Evolutionary conservation across 2,888 invertebrate genomes (phyloP), one percentile per base, ranked within the genome.

Genomic region (Epicampocera succincta): DNA sequence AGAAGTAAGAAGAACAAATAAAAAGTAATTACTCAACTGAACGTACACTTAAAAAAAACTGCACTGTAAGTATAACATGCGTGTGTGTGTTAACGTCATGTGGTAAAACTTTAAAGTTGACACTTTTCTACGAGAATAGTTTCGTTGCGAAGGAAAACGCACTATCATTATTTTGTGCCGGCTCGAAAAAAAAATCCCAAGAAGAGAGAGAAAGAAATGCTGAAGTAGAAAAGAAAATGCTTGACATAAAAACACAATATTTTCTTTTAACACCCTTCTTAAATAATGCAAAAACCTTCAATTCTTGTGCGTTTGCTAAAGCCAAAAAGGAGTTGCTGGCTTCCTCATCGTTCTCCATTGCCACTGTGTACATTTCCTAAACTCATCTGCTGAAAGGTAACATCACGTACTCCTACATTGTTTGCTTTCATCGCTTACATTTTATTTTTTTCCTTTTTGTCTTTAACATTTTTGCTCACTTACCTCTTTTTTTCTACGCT

Each of bases 371-470:
- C 40, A 63, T 29, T 63, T n/a, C n/a, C 63, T 48, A 11, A 72
- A 44, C 50, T 17, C 66, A 54, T 54, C 50, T 80, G 68, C 78
- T 76, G 71, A 21, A 25, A 25, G 25, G 25, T 25, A 25, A 25
- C 78, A 42, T 61, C 75, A 76, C 52, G 56, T 68, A 50, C n/a
- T n/a, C n/a, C n/a, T n/a, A n/a, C 17, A 56, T 42, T 40, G 25
- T 69, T 69, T 5, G 54, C 25, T 52, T 13, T 74, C 33, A 25
- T 73, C 40, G 13, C 40, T 60, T 12, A 33, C 8, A 1, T 46
- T 46, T 46, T 4, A 8, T 17, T 15, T 29, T 1, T 38, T 33
- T 50, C 13, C 19, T 44, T 12, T 71, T 29, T n/a, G 1, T n/a
- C 6, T 13, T 38, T 25, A 25, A 25, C 2, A 25, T 8, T 56